Evolutionary conservation across 2,888 invertebrate species (phyloP).

Genomic region (Protophormia terraenovae): DNA sequence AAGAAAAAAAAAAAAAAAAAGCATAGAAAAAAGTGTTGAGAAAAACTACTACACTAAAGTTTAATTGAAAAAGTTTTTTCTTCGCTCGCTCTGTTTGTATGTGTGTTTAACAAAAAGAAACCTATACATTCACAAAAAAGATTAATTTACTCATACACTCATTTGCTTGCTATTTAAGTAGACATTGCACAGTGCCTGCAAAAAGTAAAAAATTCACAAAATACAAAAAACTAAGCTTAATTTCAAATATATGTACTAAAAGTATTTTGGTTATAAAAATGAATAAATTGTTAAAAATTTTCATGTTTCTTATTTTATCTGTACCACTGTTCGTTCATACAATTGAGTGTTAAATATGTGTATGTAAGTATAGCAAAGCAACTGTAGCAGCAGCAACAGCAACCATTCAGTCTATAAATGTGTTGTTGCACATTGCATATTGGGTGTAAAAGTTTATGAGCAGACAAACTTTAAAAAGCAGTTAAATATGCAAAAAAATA

Average conservation of each 20-base stretch:
- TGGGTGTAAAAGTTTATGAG: slow-evolving; percentile 44
- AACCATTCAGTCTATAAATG: not conserved
- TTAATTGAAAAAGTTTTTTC: slow-evolving; percentile 67
- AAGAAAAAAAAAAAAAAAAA: slow-evolving; percentile 1
- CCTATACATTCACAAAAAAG: not conserved
- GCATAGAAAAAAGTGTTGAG: not conserved
- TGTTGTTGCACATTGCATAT: slow-evolving; percentile 6
- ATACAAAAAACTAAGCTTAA: not conserved
- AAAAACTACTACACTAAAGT: slow-evolving; percentile 56
- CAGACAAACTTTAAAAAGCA: slow-evolving; percentile 43
- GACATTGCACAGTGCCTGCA: not conserved
- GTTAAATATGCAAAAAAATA: slow-evolving; percentile 43
- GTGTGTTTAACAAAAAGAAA: not conserved
- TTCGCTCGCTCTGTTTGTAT: not conserved
- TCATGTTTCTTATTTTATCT: too few species aligned
- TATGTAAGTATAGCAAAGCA: not conserved
- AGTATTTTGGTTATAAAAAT: not conserved
- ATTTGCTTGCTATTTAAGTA: slow-evolving; percentile 15
- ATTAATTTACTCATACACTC: not conserved
- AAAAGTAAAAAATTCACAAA: not conserved
- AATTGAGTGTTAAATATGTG: not conserved
- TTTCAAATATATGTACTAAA: not conserved
- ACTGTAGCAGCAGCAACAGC: not conserved
- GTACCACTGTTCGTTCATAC: not conserved
- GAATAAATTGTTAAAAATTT: too few species aligned